Conservation (phyloP, 1,140 invertebrate species). For the Caenorhabditis tropicalis region DNA sequence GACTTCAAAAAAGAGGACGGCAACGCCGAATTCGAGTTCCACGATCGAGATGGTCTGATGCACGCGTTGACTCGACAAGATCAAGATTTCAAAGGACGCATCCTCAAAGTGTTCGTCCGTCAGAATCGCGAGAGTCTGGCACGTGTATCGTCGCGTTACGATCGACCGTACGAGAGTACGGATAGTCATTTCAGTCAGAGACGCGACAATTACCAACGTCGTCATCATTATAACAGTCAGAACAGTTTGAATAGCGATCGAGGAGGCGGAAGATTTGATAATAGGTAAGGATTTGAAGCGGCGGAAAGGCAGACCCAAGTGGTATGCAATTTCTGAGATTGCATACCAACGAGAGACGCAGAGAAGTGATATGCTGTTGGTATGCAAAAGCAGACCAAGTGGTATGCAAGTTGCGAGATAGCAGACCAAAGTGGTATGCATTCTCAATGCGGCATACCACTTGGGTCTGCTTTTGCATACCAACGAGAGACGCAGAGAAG, state of each 20-base stretch:
- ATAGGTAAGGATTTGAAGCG: background rate
- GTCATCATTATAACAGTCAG: slow-evolving; percentile 17
- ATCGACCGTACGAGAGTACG: background rate
- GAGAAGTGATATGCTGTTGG: no score
- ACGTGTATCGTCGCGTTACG: background rate
- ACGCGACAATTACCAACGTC: background rate
- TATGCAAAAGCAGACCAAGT: no score
- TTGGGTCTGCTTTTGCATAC: no score
- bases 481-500: no score
- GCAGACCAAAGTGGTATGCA: no score
- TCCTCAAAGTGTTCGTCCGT: background rate
- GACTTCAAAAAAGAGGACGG: background rate
- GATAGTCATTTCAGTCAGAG: background rate
- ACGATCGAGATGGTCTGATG: background rate
- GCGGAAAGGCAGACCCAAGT: background rate
- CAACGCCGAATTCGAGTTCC: background rate
- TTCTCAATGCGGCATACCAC: no score
- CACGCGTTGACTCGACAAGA: background rate
- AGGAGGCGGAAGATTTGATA: background rate
- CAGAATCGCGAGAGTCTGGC: background rate
- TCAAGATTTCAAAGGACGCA: background rate
- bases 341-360: no score
- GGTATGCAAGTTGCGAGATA: no score
- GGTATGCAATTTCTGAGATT: no score
- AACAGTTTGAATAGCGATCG: slow-evolving; percentile 6